Conservation (phyloP, 2,888 invertebrate species). For the Gymnosoma rotundatum region DNA sequence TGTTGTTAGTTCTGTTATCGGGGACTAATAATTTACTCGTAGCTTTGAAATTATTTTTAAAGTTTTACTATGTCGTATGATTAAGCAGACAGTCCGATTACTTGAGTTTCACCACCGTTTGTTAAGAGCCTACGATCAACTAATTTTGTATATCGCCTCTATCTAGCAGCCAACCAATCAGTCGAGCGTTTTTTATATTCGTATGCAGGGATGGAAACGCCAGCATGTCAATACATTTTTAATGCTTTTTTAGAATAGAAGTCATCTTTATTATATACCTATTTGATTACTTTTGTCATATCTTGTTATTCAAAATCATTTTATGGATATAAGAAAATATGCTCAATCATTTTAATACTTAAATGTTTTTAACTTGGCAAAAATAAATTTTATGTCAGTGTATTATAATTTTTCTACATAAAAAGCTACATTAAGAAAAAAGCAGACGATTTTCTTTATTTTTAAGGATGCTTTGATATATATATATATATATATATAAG, state of each 20-base stretch:
- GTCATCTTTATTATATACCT: too few species aligned
- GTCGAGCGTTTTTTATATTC: neutral
- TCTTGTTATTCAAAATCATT: neutral
- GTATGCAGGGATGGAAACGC: neutral
- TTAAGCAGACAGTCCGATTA: slow-evolving; percentile 6
- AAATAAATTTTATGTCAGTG: too few species aligned
- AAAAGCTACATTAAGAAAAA: too few species aligned
- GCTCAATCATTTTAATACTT: too few species aligned
- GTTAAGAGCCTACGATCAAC: slow-evolving; percentile 53
- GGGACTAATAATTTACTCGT: slow-evolving; percentile 21
- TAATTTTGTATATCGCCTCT: slow-evolving; percentile 33
- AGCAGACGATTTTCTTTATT: too few species aligned
- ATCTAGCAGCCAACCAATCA: slow-evolving; percentile 16
- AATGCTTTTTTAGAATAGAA: too few species aligned
- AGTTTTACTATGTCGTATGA: slow-evolving; percentile 28
- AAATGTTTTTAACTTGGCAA: too few species aligned
- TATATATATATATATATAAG: too few species aligned
- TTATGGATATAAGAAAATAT: too few species aligned
- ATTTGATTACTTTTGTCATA: neutral
- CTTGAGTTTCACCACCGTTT: neutral
- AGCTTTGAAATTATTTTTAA: neutral
- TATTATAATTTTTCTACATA: too few species aligned
- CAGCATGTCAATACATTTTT: neutral
- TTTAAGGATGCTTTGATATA: too few species aligned
- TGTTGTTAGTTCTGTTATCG: slow-evolving; percentile 15